Evolutionary conservation across 2,888 invertebrate species (phyloP), one percentile per base, ranked within the genome.

Genomic region (Drosophila mimetica): DNA sequence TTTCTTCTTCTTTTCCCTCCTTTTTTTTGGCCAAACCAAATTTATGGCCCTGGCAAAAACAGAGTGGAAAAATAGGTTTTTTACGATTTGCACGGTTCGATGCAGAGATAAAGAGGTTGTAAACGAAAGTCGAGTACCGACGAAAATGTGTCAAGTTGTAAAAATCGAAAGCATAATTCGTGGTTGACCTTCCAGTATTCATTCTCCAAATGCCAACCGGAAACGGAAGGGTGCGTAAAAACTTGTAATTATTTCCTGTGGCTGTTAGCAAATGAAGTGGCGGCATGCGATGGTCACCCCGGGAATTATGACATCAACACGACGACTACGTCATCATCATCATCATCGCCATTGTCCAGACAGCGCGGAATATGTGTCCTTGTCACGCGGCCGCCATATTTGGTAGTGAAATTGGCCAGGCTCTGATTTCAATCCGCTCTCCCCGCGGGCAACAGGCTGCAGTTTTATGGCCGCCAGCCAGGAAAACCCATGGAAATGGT

Each of bases 171-270:
- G 30, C 81, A 74, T 72, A 65, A 60, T 53, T 44, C 48, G 55
- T 44, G 58, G 48, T 20, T 46, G 39, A 69, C 64, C 63, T 71
- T 77, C 75, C 41, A 11, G 28, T 6, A n/a, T n/a, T n/a, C n/a
- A n/a, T n/a, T n/a, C n/a, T n/a, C n/a, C n/a, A 48, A 65, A 58
- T 54, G 61, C 48, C 44, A 53, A 61, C 70, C 61, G 79, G 78
- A 78, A 83, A 65, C 78, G 78, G 77, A 75, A 80, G 61, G 51
- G 79, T 79, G 86, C 77, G 84, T 83, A 74, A 83, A 80, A 72
- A 75, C 55, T 70, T 79, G 86, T 83, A 83, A 80, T 83, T 80
- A 73, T 77, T 76, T 75, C 63, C 74, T 46, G 67, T 53, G 44
- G 72, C 39, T 36, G 42, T 46, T 48, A 47, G 52, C 48, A 37